Base-by-base conservation (phyloP, 2,113 vertebrate genomes). In the Antennarius striatus region DNA sequence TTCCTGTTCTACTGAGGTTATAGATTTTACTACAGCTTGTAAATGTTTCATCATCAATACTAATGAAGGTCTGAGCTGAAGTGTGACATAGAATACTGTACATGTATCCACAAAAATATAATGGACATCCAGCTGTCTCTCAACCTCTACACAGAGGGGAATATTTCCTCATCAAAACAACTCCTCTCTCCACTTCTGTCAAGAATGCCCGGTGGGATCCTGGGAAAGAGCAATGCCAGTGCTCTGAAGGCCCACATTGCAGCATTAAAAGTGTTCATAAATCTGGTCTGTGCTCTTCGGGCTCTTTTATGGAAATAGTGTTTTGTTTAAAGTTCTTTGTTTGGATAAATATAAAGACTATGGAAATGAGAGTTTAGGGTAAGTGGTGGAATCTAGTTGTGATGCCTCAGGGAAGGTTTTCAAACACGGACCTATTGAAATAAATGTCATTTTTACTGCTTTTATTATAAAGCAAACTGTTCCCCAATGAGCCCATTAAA, bases 301-400 rank as follows among this genome's bases (percentile, higher is more conserved):
- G 0, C 77, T 61, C 66, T 74, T 81, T 75, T 70, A 84, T 86
- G 63, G 72, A 86, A 89, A 90, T 73, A 10, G 5, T 36, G 30
- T 71, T 82, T 79, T 81, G 72, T 84, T 85, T 88, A 15, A 84
- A 71, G 62, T 77, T 72, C 71, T 86, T 87, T 86, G 68, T 88
- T 80, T 60, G 55, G 52, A 55, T 81, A 79, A 86, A 90, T 78
- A 86, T 54, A 78, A 70, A 58, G 22, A 55, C n/a, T 10, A 52
- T 57, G 63, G 71, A 88, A 84, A 80, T 72, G 17, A 71, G 66
- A 76, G 75, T 87, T 83, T 79, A 69, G 57, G 76, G 70, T 87
- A 71, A 86, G 79, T 70, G 65, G 45, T 51, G 46, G 65, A 59
- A 50, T 32, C 57, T 54, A 4, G 67, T 61, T 4, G 49, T 39